Percentiles rank a stretch among this genome's conserved stretches.
phyloP scores from a whole-genome alignment of 2,797 vertebrate species.

The Cirrhinus mrigala region DNA sequence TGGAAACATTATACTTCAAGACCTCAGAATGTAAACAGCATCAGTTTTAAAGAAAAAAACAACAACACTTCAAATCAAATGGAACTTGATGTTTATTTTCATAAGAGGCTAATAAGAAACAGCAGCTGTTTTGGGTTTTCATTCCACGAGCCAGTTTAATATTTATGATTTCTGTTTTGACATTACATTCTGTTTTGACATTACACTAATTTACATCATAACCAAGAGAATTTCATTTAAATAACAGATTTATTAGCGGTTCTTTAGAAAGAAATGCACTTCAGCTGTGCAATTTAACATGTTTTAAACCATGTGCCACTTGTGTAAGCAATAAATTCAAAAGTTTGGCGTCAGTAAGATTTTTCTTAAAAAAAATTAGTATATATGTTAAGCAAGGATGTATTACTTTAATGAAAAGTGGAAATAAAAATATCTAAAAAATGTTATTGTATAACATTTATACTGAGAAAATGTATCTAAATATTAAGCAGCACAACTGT shows the following conservation, averaged over 20 bases:
- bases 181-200: neutral
- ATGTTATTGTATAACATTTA: too few species aligned
- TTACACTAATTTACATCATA: neutral
- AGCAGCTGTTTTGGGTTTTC: neutral
- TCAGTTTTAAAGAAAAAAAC: neutral
- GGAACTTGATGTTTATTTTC: neutral
- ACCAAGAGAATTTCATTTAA: neutral
- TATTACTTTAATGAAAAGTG: neutral
- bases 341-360: neutral
- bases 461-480: too few species aligned
- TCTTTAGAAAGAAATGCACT: neutral
- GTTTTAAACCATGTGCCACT: neutral
- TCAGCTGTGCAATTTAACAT: neutral
- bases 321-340: neutral
- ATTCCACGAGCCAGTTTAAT: neutral
- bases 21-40: conserved; percentile 30
- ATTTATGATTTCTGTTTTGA: neutral
- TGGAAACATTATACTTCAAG: conserved; percentile 11
- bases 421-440: too few species aligned
- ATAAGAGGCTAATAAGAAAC: neutral
- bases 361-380: neutral
- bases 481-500: neutral
- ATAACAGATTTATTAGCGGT: neutral
- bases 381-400: neutral
- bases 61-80: neutral